Conservation (phyloP, 2,797 vertebrate species). For the Rallus crepitans region DNA sequence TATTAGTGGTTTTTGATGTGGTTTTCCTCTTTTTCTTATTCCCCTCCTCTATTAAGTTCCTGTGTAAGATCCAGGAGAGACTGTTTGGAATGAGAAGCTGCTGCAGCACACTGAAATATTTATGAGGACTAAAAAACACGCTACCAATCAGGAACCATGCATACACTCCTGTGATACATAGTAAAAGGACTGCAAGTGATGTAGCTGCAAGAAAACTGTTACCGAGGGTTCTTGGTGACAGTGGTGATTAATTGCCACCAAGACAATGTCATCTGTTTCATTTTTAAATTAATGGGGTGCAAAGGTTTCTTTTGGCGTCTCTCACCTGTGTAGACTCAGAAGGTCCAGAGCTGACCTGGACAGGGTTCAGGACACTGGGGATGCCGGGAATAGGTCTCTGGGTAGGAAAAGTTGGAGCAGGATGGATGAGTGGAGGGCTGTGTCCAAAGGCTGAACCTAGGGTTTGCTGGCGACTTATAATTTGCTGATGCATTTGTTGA, state of each 20-base stretch:
- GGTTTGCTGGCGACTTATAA: slow-evolving; percentile 92
- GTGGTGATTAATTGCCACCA: slow-evolving; percentile 82
- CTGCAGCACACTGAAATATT: slow-evolving; percentile 8
- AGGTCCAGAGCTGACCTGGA: slow-evolving; percentile 89
- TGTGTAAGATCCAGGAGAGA: background rate
- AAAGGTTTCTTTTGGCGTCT: slow-evolving; percentile 11
- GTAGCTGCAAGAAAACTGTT: slow-evolving; percentile 41
- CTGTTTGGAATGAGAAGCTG: background rate
- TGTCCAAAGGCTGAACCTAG: slow-evolving; percentile 96
- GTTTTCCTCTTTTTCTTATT: background rate
- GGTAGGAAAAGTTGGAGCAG: slow-evolving; percentile 91
- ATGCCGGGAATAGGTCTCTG: slow-evolving; percentile 94
- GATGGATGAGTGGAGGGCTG: slow-evolving; percentile 96
- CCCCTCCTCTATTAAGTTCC: background rate
- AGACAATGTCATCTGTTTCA: slow-evolving; percentile 48
- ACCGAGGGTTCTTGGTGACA: slow-evolving; percentile 23
- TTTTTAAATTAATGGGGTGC: background rate
- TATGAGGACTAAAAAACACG: slow-evolving; percentile 15
- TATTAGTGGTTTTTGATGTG: background rate
- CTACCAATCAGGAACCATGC: background rate
- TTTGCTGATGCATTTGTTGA: slow-evolving; percentile 94
- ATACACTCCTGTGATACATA: slow-evolving; percentile 1
- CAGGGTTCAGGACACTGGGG: slow-evolving; percentile 87
- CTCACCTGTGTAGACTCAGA: slow-evolving; percentile 94
- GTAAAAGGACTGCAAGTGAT: slow-evolving; percentile 8